Evolutionary conservation across 2,888 invertebrate genomes (phyloP).

Genomic region (Cheilosia grossa): DNA sequence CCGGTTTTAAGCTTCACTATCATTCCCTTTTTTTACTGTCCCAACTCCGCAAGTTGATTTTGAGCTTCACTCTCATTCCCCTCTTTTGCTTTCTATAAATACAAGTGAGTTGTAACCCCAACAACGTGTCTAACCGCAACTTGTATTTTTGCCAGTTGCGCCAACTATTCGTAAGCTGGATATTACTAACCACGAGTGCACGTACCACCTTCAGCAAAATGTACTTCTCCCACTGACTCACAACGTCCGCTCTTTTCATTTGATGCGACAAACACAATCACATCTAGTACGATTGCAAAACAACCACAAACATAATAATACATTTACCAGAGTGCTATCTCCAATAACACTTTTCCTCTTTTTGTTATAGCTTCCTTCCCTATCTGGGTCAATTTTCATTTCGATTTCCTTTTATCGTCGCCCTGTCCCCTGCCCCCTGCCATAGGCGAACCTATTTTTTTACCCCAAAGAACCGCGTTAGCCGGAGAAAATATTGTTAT

Average conservation of each 20-base stretch:
- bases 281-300: slow-evolving; percentile 22
- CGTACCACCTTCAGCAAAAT: not conserved
- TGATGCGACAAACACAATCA: not conserved
- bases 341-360: slow-evolving; percentile 43
- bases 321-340: slow-evolving; percentile 36
- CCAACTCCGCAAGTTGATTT: no score
- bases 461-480: slow-evolving; percentile 16
- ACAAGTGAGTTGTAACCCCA: no score
- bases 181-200: no score
- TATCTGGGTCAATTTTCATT: slow-evolving; percentile 44
- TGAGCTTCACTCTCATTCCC: no score
- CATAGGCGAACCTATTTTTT: slow-evolving; percentile 8
- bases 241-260: not conserved
- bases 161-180: no score
- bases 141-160: no score
- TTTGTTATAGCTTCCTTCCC: slow-evolving; percentile 48
- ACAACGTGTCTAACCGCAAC: no score
- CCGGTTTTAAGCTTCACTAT: no score
- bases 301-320: slow-evolving; percentile 37
- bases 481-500: slow-evolving; percentile 12
- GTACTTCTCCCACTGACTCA: not conserved
- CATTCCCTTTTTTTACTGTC: no score
- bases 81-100: no score
- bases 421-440: not conserved
- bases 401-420: slow-evolving; percentile 18